Evolutionary conservation across 1,140 invertebrate genomes (phyloP).

Genomic region (Ceratina calcarata): DNA sequence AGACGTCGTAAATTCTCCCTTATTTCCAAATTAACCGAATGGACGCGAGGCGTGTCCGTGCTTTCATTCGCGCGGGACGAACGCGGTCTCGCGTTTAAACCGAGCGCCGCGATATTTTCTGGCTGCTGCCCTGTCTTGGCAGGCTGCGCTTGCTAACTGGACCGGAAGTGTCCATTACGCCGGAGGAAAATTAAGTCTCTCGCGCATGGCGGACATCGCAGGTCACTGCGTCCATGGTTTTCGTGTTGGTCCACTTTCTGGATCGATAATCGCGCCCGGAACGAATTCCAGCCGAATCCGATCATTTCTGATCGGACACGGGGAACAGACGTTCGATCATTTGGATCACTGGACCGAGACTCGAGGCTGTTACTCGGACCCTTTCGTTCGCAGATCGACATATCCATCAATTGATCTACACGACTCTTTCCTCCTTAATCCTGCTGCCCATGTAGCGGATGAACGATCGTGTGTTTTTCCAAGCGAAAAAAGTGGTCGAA

Average conservation of each 20-base stretch:
- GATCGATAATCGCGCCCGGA: not conserved
- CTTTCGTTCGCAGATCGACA: not conserved
- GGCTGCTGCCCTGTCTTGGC: constrained; percentile 33
- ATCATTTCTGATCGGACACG: not conserved
- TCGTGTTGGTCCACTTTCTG: not conserved
- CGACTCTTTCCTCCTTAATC: not conserved
- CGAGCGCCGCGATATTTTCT: constrained; percentile 44
- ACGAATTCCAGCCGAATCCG: not conserved
- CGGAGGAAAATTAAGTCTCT: constrained; percentile 47
- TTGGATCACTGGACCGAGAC: constrained; percentile 15
- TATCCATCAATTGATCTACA: constrained; percentile 9
- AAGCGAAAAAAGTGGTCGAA: not conserved
- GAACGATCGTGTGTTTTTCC: not conserved
- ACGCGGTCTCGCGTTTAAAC: constrained; percentile 23
- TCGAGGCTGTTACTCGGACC: not conserved
- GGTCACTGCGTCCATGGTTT: not conserved
- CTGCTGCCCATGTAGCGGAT: no score
- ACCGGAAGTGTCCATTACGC: constrained; percentile 59
- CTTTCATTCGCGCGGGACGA: constrained; percentile 9
- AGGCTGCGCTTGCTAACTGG: constrained; percentile 25
- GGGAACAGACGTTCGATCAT: not conserved
- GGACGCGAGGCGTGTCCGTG: not conserved
- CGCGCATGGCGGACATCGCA: not conserved
- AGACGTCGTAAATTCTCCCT: constrained; percentile 46
- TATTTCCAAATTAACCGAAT: constrained; percentile 30